Evolutionary conservation across 2,888 invertebrate genomes (phyloP).

Genomic region (Tineola bisselliella): DNA sequence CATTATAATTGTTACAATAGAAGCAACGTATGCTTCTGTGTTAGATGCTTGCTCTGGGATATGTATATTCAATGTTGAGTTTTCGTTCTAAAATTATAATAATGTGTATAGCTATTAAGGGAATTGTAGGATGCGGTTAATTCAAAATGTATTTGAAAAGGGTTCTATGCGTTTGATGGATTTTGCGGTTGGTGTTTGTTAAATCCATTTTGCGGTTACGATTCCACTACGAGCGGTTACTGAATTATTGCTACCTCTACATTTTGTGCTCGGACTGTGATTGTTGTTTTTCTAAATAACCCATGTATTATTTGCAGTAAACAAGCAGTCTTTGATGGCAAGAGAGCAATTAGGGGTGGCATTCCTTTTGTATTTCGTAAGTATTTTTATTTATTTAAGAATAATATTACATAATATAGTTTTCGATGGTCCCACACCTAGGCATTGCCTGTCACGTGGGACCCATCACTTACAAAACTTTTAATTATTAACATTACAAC

Average conservation of each 20-base stretch:
- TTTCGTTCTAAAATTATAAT: neutral
- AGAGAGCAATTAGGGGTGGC: conserved; percentile 95
- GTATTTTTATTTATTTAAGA: too few species aligned
- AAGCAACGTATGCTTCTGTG: too few species aligned
- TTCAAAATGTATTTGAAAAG: neutral
- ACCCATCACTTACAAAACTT: too few species aligned
- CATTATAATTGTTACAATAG: too few species aligned
- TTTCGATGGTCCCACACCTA: too few species aligned
- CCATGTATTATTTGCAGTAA: conserved; percentile 72
- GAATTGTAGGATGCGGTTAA: conserved; percentile 5
- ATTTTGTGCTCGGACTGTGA: neutral
- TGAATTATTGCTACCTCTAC: neutral
- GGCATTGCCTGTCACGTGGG: too few species aligned
- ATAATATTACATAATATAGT: too few species aligned
- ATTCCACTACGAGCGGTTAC: neutral
- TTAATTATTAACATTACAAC: neutral
- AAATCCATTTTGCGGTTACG: neutral
- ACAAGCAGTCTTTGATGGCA: conserved; percentile 95
- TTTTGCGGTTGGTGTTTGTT: neutral
- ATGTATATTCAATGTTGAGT: too few species aligned
- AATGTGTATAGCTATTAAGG: neutral
- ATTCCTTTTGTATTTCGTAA: conserved; percentile 98
- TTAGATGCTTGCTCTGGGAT: too few species aligned
- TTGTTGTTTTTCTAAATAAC: neutral
- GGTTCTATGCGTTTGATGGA: neutral